Base-by-base conservation (phyloP, 1,140 invertebrate genomes). In the Leptoteleia sp. region DNA sequence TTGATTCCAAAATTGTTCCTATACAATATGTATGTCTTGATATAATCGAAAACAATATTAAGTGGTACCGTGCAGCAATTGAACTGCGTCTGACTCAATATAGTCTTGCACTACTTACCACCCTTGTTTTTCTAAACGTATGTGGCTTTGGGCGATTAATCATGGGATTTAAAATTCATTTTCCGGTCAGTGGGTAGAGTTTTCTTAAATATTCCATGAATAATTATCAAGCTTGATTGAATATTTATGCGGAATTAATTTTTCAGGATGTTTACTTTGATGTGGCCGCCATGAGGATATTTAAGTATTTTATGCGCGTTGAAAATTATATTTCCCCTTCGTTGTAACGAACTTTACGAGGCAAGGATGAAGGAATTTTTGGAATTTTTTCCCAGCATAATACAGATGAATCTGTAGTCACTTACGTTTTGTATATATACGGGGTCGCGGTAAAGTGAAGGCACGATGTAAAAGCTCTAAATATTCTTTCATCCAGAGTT, bases 191-290 rank as follows among this genome's bases (percentile, higher is more conserved):
- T 40, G n/a, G 1, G 35, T 9, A 9, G 13, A 35, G 35, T 37
- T 25, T 40, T 25, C 9, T 15, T 40, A 40, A 54, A 54, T 40
- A 54, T 54, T 54, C 50, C 7, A 54, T 54, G 50, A 48, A 48
- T 48, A 48, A 16, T 48, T 37, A 17, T 52, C 16, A 19, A 38
- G 8, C 0, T 17, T 5, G 17, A 11, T 31, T 42, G 37, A 57
- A 57, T 57, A 42, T 57, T 57, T 57, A 57, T 42, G 15, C 13
- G 31, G 29, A 42, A 57, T 57, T 42, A 29, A 42, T 42, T 42
- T 29, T 6, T 5, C 4, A 29, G 6, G 19, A 31, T 31, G 9
- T 29, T 16, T 31, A 17, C 16, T 42, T 17, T 29, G 12, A 17
- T 38, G 25, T 12, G 8, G 8, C 4, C 15, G 25, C 5, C 37